Conservation (phyloP, 2,888 invertebrate species). For the Orthosia cruda region DNA sequence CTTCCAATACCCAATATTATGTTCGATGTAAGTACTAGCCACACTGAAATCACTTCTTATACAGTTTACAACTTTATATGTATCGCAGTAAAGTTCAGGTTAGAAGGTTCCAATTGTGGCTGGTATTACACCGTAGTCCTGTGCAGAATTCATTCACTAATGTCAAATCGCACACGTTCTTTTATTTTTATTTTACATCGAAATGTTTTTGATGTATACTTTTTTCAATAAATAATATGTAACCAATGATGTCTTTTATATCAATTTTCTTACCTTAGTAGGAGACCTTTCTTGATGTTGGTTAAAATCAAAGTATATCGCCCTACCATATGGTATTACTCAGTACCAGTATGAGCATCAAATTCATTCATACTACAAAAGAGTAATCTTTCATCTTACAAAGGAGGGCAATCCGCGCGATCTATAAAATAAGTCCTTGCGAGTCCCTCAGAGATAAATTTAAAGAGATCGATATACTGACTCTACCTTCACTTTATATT, state of each 20-base stretch:
- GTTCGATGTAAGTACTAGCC: slow-evolving; percentile 45
- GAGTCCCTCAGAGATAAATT: too few species aligned
- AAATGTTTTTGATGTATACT: slow-evolving; percentile 90
- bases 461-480: too few species aligned
- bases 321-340: too few species aligned
- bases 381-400: too few species aligned
- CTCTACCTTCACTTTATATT: too few species aligned
- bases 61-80: slow-evolving; percentile 28
- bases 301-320: background rate
- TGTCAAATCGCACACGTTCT: slow-evolving; percentile 79
- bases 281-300: background rate
- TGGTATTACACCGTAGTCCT: slow-evolving; percentile 52
- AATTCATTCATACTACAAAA: too few species aligned
- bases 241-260: slow-evolving; percentile 77
- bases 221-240: slow-evolving; percentile 89
- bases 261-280: background rate
- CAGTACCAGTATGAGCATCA: background rate
- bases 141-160: slow-evolving; percentile 67
- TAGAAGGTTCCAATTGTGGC: slow-evolving; percentile 40
- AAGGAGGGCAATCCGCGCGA: too few species aligned
- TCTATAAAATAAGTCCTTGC: too few species aligned
- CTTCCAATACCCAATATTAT: slow-evolving; percentile 53
- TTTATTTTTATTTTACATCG: slow-evolving; percentile 91
- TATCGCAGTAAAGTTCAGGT: slow-evolving; percentile 35
- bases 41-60: slow-evolving; percentile 17